Evolutionary conservation across 2,797 vertebrate species (phyloP).

Genomic region (Pseudocheirus occidentalis): DNA sequence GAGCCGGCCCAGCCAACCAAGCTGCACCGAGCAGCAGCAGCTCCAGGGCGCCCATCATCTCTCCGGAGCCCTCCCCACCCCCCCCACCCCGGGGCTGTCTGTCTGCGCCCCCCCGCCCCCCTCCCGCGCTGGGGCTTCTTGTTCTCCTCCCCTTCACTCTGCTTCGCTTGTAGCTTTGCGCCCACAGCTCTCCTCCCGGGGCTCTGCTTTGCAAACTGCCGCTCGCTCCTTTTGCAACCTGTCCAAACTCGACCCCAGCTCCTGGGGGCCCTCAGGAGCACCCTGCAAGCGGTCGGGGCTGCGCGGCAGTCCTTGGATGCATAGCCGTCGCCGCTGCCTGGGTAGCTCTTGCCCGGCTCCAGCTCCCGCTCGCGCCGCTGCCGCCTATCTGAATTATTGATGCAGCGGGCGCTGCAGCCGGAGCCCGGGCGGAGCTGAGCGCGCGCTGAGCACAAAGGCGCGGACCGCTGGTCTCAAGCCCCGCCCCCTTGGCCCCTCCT

Average conservation of each 20-base stretch:
- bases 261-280: conserved; percentile 66
- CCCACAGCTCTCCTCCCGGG: conserved; percentile 50
- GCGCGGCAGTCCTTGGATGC: conserved; percentile 69
- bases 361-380: conserved; percentile 59
- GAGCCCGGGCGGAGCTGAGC: conserved; percentile 70
- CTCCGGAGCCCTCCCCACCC: conserved; percentile 80
- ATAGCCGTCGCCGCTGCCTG: conserved; percentile 64
- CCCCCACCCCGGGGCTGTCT: conserved; percentile 73
- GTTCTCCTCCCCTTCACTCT: conserved; percentile 54
- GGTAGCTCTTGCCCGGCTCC: conserved; percentile 60
- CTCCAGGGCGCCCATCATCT: conserved; percentile 87
- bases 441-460: conserved; percentile 90
- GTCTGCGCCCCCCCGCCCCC: conserved; percentile 68
- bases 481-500: conserved; percentile 79
- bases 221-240: conserved; percentile 25
- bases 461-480: conserved; percentile 70
- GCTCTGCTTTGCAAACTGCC: conserved; percentile 41
- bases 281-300: conserved; percentile 48
- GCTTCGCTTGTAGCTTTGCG: conserved; percentile 50
- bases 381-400: conserved; percentile 89
- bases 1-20: conserved; percentile 88
- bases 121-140: conserved; percentile 26
- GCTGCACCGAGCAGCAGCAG: conserved; percentile 89
- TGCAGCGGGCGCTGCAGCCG: conserved; percentile 73
- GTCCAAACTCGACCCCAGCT: conserved; percentile 78